Evolutionary conservation across 2,888 invertebrate genomes (phyloP).

Genomic region (Myopa testacea): DNA sequence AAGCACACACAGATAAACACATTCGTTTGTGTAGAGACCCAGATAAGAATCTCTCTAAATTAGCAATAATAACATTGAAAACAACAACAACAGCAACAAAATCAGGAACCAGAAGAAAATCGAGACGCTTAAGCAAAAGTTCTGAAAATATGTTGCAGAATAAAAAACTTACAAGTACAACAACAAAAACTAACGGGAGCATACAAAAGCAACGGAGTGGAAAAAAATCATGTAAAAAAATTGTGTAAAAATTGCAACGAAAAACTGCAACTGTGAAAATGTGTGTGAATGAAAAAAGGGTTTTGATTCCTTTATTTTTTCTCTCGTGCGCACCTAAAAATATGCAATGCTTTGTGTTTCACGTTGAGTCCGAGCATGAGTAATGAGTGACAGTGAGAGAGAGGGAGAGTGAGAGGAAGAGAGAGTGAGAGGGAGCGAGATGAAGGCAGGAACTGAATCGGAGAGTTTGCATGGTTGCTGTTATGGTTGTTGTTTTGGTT

Average conservation of each 20-base stretch:
- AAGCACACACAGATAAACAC: not conserved
- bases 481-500: not conserved
- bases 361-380: not conserved
- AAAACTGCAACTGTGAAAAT: too few species aligned
- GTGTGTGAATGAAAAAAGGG: too few species aligned
- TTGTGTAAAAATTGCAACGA: not conserved
- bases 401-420: not conserved
- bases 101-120: not conserved
- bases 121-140: not conserved
- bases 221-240: not conserved
- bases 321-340: slow-evolving; percentile 10
- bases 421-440: not conserved
- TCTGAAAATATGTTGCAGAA: slow-evolving; percentile 16
- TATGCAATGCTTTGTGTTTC: slow-evolving; percentile 24
- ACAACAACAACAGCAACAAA: not conserved
- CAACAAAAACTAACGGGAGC: not conserved
- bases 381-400: not conserved
- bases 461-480: not conserved
- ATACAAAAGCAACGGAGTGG: not conserved
- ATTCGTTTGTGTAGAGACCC: not conserved
- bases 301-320: not conserved
- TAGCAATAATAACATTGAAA: not conserved
- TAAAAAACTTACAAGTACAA: too few species aligned
- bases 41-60: not conserved
- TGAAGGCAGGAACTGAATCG: not conserved